These are phyloP conservation scores for Drosophila recens DNA, from an alignment of 2,888 invertebrate species.

Conservation along the genomic window DNA sequence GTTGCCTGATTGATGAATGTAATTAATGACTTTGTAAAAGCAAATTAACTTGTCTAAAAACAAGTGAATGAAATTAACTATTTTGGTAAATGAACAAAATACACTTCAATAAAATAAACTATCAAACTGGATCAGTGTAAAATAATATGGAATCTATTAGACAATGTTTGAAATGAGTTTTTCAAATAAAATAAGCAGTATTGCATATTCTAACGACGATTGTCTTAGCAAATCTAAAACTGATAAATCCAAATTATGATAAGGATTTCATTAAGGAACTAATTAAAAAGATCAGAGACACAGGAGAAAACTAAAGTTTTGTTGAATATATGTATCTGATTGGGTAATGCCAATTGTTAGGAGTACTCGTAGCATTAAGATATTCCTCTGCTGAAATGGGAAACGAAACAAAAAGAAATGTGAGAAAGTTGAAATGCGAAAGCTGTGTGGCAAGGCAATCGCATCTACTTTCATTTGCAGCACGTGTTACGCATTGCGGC, in stretches of 20 bases:
- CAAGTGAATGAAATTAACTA: too few species aligned
- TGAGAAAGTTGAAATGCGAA: neutral
- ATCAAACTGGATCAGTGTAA: too few species aligned
- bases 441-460: constrained; percentile 28
- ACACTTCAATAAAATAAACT: too few species aligned
- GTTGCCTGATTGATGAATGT: neutral
- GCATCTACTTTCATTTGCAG: constrained; percentile 54
- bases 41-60: too few species aligned
- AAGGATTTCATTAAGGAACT: neutral
- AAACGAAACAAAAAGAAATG: neutral
- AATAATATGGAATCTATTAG: too few species aligned
- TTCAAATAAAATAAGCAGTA: too few species aligned
- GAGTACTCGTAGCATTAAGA: neutral
- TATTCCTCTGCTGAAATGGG: constrained; percentile 1
- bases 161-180: too few species aligned
- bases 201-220: too few species aligned
- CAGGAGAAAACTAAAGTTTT: neutral
- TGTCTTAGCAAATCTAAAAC: too few species aligned
- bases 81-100: too few species aligned
- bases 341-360: neutral
- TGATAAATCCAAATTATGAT: too few species aligned
- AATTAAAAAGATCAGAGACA: neutral
- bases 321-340: neutral
- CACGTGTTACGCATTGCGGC: constrained; percentile 68
- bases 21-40: neutral